Evolutionary conservation across 2,797 vertebrate genomes (phyloP), one percentile per base, ranked within the genome.

Genomic region (Tenualosa ilisha): DNA sequence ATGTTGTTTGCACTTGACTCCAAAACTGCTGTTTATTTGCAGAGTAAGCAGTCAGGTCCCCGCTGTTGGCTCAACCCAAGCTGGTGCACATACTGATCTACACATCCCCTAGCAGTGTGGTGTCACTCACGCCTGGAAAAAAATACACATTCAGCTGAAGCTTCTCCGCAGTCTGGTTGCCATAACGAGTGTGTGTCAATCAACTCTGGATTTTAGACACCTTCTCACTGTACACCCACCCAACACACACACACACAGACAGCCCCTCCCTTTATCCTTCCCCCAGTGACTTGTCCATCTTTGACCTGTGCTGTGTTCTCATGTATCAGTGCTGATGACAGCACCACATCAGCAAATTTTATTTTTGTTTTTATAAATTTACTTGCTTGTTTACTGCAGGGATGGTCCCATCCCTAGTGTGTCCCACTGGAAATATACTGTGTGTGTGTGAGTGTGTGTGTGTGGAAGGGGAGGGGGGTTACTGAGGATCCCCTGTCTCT

Each of bases 281-380:
- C 63, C 9, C 63, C 63, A 68, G 26, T 31, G 68, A 75, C 4
- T 13, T 75, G 68, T 75, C 68, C 68, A 75, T 75, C 68, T 40
- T 75, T 13, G 15, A 75, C 68, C 13, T 15, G 13, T 37, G 15
- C 68, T 75, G 68, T 40, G 13, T 75, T 15, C 15, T 15, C 31
- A 75, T 75, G 40, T 40, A 75, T 75, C 68, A 75, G 12, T 40
- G 13, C 5, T 37, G 68, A 3, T 43, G 68, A 75, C 68, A 75
- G 24, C 5, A 75, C 68, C 37, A 75, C 68, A 75, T 75, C 68
- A 75, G 31, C 68, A 75, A 5, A 6, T 37, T 72, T 72, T 72
- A 31, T 31, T 72, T 15, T 26, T 26, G 6, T 72, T 13, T 31
- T 72, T 72, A 37, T 40, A 1, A 40, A 31, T 31, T 72, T 72